phyloP scores from a whole-genome alignment of 2,888 invertebrate species.

The Cerastis leucographa region DNA sequence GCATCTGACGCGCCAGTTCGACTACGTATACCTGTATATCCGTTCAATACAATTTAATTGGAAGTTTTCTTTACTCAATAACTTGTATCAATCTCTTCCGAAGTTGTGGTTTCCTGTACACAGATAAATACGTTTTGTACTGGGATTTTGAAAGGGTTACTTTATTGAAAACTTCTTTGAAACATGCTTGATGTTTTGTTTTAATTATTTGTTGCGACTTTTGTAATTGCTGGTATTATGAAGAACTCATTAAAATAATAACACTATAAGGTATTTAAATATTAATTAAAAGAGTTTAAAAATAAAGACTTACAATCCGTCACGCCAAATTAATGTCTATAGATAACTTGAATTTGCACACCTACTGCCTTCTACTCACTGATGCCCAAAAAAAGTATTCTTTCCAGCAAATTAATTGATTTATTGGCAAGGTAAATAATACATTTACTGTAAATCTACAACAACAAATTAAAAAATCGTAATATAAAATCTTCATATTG shows the following conservation, averaged over 20 bases:
- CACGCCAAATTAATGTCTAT: neutral
- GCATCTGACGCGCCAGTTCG: slow-evolving; percentile 74
- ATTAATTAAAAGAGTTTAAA: neutral
- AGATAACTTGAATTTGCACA: neutral
- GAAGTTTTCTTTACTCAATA: slow-evolving; percentile 77
- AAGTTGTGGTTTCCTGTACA: slow-evolving; percentile 77
- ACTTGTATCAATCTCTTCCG: slow-evolving; percentile 78
- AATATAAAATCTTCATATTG: too few relatives aligned
- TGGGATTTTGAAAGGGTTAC: slow-evolving; percentile 45
- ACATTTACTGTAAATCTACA: neutral
- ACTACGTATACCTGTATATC: slow-evolving; percentile 68
- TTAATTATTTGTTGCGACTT: slow-evolving; percentile 12
- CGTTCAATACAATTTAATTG: slow-evolving; percentile 76
- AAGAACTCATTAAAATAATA: neutral
- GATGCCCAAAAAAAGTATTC: neutral
- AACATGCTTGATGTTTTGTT: slow-evolving; percentile 4
- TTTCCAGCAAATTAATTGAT: neutral
- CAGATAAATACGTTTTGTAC: slow-evolving; percentile 52
- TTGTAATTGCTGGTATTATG: slow-evolving; percentile 8
- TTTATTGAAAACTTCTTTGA: slow-evolving; percentile 35
- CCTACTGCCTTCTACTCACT: neutral
- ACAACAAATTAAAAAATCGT: neutral
- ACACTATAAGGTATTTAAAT: neutral
- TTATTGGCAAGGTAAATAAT: too few relatives aligned
- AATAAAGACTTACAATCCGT: neutral